Evolutionary conservation across 2,888 invertebrate species (phyloP).

Genomic region (Drosophila lutescens): DNA sequence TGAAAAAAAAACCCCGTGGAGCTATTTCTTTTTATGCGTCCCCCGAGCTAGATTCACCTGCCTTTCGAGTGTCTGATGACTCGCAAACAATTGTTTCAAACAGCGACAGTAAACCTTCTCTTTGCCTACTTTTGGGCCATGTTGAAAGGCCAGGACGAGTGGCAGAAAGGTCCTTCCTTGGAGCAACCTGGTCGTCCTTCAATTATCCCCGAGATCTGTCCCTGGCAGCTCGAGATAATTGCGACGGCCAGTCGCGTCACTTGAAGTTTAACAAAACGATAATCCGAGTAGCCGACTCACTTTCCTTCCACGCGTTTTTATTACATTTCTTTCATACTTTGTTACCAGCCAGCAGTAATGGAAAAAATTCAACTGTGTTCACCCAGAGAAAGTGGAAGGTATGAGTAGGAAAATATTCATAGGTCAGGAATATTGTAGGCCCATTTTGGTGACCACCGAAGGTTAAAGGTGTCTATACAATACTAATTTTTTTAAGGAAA

Average conservation of each 20-base stretch:
- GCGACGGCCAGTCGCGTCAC: constrained; percentile 31
- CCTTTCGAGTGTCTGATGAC: constrained; percentile 37
- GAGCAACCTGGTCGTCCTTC: constrained; percentile 16
- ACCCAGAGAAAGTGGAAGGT: neutral
- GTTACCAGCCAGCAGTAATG: constrained; percentile 11
- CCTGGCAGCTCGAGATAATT: constrained; percentile 47
- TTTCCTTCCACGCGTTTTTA: constrained; percentile 32
- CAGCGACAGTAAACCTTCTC: constrained; percentile 44
- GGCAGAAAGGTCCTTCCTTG: neutral
- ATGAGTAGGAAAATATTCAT: neutral
- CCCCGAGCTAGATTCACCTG: constrained; percentile 62
- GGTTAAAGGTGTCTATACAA: neutral
- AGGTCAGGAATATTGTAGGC: neutral
- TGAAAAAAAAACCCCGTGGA: constrained; percentile 39
- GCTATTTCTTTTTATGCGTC: constrained; percentile 48
- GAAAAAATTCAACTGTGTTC: neutral
- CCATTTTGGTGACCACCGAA: neutral
- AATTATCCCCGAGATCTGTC: constrained; percentile 24
- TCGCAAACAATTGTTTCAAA: constrained; percentile 57
- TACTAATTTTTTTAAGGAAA: neutral
- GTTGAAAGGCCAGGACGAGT: constrained; percentile 39
- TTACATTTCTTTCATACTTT: constrained; percentile 24
- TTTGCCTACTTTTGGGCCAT: constrained; percentile 3
- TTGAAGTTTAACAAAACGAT: constrained; percentile 44
- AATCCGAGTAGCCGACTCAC: constrained; percentile 18